phyloP scores from a whole-genome alignment of 2,113 vertebrate genomes.

The Ictalurus punctatus region DNA sequence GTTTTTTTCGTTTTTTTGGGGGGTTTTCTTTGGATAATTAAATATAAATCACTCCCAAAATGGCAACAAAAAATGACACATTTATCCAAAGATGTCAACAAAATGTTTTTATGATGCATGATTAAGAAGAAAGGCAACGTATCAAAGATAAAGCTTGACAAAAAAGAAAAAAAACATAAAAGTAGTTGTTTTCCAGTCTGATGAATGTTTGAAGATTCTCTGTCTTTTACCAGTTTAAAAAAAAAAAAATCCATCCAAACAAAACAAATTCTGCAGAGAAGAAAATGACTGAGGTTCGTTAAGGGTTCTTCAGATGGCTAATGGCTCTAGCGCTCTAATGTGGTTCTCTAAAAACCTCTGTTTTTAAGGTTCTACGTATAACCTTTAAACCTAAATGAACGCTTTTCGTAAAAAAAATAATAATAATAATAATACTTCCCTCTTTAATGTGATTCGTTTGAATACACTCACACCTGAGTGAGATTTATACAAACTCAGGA shows the following conservation, averaged over 20 bases:
- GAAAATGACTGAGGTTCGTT: neutral
- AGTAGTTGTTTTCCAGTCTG: neutral
- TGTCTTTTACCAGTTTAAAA: neutral
- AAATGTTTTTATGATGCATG: neutral
- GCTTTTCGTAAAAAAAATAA: neutral
- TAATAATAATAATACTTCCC: too few relatives aligned
- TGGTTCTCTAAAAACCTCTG: neutral
- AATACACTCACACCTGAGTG: neutral
- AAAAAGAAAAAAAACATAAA: neutral
- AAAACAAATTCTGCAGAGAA: neutral
- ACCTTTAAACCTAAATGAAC: neutral
- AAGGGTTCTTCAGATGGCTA: neutral
- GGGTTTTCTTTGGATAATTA: neutral
- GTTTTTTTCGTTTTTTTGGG: neutral
- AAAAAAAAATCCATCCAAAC: neutral
- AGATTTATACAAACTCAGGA: neutral
- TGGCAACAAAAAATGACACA: neutral
- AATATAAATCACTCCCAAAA: neutral
- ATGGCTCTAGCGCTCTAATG: neutral
- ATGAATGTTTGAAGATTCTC: neutral
- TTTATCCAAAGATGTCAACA: neutral
- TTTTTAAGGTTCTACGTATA: neutral
- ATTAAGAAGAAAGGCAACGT: neutral
- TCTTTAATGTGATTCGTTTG: neutral
- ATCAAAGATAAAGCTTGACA: neutral